Evolutionary conservation across 1,140 invertebrate species (phyloP), one percentile per base, ranked within the genome.

Genomic region (Papilio xuthus): DNA sequence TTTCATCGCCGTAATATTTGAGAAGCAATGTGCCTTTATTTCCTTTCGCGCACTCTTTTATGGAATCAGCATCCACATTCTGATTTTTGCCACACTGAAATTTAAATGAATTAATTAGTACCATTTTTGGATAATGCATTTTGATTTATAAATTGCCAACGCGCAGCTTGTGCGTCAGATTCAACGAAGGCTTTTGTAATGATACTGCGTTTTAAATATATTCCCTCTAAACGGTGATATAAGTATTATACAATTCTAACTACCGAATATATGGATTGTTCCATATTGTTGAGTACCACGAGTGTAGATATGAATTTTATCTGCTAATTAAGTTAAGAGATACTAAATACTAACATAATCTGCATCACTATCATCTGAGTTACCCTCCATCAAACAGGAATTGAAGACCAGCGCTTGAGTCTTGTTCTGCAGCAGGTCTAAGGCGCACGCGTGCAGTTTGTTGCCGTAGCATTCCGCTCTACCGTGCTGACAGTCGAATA

Each of bases 401-500:
- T 86, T 87, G 71, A 85, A 89, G 23, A 81, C 20, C 13, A 83
- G 77, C 0, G 84, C 81, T n/a, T 74, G 75, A 6, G 84, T 84
- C 18, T 60, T 81, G 60, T 88, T 85, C 15, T 75, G 44, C 10
- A 88, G 63, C 1, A 81, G 37, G 44, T 95, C 88, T 37, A 96
- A 85, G 20, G 92, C 95, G 80, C 96, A 96, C 6, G 95, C 94
- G 83, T 96, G 96, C 20, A 94, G 89, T 73, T 94, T 94, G 86
- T 96, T 96, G 1, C 95, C 95, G 60, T 90, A 84, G 79, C 96
- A 97, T 84, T 96, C 96, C 0, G 81, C 80, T 0, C 90, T 82
- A 0, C 96, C 96, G 82, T 97, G 96, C 87, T 96, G 96, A 80
- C 96, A 97, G 4, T 80, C 77, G 72, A 89, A 86, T 79, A 47